Evolutionary conservation across 1,140 invertebrate genomes (phyloP).

Genomic region (Drosophila tropicalis): DNA sequence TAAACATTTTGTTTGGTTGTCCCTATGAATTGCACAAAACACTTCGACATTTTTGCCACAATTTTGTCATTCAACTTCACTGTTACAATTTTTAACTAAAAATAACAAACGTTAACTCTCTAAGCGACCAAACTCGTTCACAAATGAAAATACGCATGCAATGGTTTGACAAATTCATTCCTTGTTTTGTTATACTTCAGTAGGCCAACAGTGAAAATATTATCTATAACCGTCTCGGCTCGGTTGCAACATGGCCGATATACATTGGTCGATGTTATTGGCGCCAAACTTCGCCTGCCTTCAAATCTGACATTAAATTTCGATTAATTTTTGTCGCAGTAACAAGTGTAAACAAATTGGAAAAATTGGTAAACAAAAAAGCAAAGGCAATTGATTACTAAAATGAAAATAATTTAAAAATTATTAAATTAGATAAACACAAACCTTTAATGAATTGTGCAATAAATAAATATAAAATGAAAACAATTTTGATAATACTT

Average conservation of each 20-base stretch:
- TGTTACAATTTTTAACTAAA: slow-evolving; percentile 75
- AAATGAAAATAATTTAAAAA: too few species aligned
- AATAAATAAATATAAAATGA: too few species aligned
- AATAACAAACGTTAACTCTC: slow-evolving; percentile 70
- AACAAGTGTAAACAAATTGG: too few species aligned
- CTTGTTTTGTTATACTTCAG: slow-evolving; percentile 78
- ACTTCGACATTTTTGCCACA: slow-evolving; percentile 55
- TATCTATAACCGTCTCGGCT: slow-evolving; percentile 70
- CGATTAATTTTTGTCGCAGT: background rate
- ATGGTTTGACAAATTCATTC: slow-evolving; percentile 67
- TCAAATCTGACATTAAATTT: background rate
- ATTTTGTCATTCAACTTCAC: slow-evolving; percentile 57
- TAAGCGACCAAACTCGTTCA: slow-evolving; percentile 56
- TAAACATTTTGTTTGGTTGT: slow-evolving; percentile 34
- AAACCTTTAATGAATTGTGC: too few species aligned
- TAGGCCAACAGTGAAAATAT: slow-evolving; percentile 68
- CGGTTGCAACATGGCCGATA: slow-evolving; percentile 27
- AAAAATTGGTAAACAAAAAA: too few species aligned
- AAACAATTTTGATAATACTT: too few species aligned
- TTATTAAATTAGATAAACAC: too few species aligned
- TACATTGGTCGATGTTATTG: background rate
- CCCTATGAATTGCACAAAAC: slow-evolving; percentile 25
- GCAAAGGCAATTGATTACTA: too few species aligned
- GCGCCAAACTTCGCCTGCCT: slow-evolving; percentile 30
- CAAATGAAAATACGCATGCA: slow-evolving; percentile 71